Percentiles rank a stretch among this genome's conserved stretches.
phyloP scores from a whole-genome alignment of 2,113 vertebrate species.

The Rissa tridactyla region DNA sequence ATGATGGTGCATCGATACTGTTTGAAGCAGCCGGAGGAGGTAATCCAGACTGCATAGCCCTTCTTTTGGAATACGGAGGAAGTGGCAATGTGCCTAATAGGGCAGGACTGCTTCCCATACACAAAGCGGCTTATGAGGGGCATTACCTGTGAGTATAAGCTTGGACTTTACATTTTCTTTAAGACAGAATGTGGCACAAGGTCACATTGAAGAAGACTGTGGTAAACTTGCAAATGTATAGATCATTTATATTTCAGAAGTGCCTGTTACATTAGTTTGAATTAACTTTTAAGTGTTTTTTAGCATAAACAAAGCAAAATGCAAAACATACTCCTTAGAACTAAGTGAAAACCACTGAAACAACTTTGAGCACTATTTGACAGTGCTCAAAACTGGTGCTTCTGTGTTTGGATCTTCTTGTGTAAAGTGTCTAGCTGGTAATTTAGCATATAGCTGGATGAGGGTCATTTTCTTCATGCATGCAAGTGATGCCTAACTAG shows the following conservation, averaged over 20 bases:
- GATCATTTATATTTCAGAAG: background rate
- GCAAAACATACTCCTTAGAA: background rate
- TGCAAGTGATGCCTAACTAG: background rate
- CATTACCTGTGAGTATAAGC: slow-evolving; percentile 84
- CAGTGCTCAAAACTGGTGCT: background rate
- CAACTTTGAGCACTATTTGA: background rate
- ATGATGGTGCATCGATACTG: slow-evolving; percentile 80
- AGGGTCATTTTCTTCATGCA: background rate
- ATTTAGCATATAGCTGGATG: background rate
- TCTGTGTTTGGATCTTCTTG: background rate
- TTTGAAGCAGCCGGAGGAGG: slow-evolving; percentile 83
- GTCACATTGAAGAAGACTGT: background rate
- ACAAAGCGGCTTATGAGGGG: slow-evolving; percentile 83
- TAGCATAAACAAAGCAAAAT: background rate
- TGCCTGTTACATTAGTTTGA: background rate
- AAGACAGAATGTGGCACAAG: background rate
- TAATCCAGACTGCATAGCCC: slow-evolving; percentile 81
- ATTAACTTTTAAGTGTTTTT: background rate
- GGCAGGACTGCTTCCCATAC: slow-evolving; percentile 84
- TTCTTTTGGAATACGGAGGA: slow-evolving; percentile 86
- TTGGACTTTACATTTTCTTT: background rate
- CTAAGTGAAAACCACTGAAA: background rate
- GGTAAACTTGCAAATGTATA: background rate
- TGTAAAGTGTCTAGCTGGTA: background rate
- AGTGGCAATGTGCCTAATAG: slow-evolving; percentile 80